phyloP scores from a whole-genome alignment of 2,797 vertebrate genomes.

The Octomys mimax region DNA sequence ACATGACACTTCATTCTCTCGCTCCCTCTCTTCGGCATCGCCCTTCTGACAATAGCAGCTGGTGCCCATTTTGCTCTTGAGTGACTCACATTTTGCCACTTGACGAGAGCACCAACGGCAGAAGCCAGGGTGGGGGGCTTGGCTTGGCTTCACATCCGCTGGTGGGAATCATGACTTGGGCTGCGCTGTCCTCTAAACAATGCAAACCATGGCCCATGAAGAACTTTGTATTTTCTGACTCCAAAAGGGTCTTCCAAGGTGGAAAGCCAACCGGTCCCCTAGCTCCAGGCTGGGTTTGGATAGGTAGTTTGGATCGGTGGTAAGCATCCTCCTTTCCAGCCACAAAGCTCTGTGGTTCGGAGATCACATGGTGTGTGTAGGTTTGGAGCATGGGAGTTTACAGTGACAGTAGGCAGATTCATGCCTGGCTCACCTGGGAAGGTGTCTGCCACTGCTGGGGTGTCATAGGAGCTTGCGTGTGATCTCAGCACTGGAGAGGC shows the following conservation, averaged over 20 bases:
- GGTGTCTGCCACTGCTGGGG: neutral
- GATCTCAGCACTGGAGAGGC: neutral
- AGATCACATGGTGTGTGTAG: no score
- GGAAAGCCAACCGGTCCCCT: neutral
- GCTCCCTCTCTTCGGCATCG: conserved; percentile 87
- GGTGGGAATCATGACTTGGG: conserved; percentile 84
- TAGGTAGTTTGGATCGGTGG: no score
- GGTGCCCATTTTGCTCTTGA: conserved; percentile 91
- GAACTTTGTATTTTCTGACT: neutral
- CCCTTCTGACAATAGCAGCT: conserved; percentile 90
- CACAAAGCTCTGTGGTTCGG: neutral
- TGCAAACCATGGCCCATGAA: no score
- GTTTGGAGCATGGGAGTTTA: neutral
- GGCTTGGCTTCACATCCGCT: conserved; percentile 74
- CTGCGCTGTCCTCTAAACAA: conserved; percentile 34
- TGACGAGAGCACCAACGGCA: conserved; percentile 90
- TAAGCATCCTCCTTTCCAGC: neutral
- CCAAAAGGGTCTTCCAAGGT: neutral
- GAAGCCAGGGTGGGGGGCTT: conserved; percentile 85
- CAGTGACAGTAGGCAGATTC: neutral
- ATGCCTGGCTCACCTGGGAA: neutral
- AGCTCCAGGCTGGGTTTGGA: neutral
- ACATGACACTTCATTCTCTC: conserved; percentile 91
- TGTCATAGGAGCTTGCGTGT: neutral
- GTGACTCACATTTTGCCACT: conserved; percentile 91